These are phyloP conservation scores for Drosophila mulleri DNA, from an alignment of 2,888 invertebrate genomes.

Conservation along the genomic window DNA sequence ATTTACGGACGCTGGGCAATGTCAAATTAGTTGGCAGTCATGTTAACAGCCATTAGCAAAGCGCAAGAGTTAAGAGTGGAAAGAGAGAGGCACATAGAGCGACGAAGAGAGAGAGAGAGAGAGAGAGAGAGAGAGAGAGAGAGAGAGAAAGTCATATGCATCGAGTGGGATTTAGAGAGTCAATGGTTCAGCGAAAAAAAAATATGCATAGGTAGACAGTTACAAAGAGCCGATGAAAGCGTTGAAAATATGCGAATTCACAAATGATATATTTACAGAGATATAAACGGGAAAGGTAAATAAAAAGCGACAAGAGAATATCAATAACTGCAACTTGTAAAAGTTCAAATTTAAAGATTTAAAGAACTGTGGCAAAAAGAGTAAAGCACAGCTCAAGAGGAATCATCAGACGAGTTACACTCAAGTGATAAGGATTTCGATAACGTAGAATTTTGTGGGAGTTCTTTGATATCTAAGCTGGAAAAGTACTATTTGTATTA, in stretches of 20 bases:
- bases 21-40: slow-evolving; percentile 69
- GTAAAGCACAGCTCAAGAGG: not conserved
- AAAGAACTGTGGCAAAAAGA: not conserved
- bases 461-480: not conserved
- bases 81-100: not conserved
- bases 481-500: too few species aligned
- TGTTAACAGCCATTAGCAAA: slow-evolving; percentile 45
- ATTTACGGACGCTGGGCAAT: slow-evolving; percentile 29
- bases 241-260: slow-evolving; percentile 10
- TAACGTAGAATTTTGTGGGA: too few species aligned
- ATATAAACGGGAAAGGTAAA: not conserved
- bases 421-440: too few species aligned
- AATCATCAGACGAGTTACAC: not conserved
- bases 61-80: not conserved
- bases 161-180: slow-evolving; percentile 13
- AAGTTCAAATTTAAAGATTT: not conserved
- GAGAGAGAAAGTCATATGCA: not conserved
- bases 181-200: slow-evolving; percentile 10
- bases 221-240: slow-evolving; percentile 2
- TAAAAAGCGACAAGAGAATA: not conserved
- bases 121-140: not conserved
- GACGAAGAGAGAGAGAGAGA: not conserved
- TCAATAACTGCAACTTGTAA: not conserved
- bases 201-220: not conserved
- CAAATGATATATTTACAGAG: slow-evolving; percentile 13